Percentiles rank a stretch among this genome's conserved stretches.
phyloP scores from a whole-genome alignment of 2,113 vertebrate genomes.

The Caloenas nicobarica region DNA sequence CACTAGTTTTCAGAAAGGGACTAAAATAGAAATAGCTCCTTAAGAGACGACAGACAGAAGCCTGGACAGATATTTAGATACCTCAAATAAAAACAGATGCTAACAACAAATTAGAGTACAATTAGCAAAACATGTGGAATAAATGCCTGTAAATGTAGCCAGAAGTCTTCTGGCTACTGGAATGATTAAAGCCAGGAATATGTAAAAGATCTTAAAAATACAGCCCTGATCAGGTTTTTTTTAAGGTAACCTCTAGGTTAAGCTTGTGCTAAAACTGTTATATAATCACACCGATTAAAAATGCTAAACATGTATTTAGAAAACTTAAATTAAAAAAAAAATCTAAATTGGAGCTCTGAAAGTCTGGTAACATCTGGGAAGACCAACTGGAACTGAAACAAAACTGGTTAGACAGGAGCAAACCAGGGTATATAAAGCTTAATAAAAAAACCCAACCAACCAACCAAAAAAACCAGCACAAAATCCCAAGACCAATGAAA shows the following conservation, averaged over 20 bases:
- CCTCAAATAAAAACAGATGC: background rate
- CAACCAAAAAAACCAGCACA: background rate
- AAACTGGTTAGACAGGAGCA: slow-evolving; percentile 8
- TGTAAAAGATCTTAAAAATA: background rate
- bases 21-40: slow-evolving; percentile 1
- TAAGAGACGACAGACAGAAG: background rate
- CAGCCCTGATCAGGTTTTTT: background rate
- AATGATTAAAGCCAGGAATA: slow-evolving; percentile 3
- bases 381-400: background rate
- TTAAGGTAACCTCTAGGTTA: slow-evolving; percentile 6
- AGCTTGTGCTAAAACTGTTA: slow-evolving; percentile 38
- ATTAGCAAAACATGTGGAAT: slow-evolving; percentile 9
- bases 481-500: background rate
- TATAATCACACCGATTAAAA: slow-evolving; percentile 28
- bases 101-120: slow-evolving; percentile 4
- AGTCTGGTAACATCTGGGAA: background rate
- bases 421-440: background rate
- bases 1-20: background rate
- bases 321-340: background rate
- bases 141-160: slow-evolving; percentile 10
- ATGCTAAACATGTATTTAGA: background rate
- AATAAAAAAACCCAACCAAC: background rate
- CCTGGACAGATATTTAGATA: background rate
- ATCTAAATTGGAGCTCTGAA: background rate
- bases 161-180: background rate